Evolutionary conservation across 2,797 vertebrate genomes (phyloP), one percentile per base, ranked within the genome.

Genomic region (Tachyglossus aculeatus): DNA sequence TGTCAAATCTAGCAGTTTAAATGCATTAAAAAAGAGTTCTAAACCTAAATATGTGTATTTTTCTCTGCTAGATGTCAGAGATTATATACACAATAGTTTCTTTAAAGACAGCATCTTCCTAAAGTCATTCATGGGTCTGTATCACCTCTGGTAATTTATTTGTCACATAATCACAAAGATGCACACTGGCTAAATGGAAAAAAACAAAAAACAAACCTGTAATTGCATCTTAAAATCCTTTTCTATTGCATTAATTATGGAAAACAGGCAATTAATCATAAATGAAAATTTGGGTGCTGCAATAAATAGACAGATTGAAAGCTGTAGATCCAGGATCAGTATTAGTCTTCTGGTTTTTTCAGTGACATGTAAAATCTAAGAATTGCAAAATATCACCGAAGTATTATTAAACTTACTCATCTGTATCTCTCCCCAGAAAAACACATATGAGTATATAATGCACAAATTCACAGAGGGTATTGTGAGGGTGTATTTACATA

Each of bases 101-200:
- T 88, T 92, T 92, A 92, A 91, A 92, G 92, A 93, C 92, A 93
- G 89, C 91, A 91, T 92, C 86, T 83, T 78, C 61, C 74, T 84
- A 57, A 86, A 86, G 85, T 90, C 80, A 84, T 69, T 77, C 81
- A 82, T 88, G 86, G n/a, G n/a, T n/a, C n/a, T n/a, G 81, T 83
- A 79, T 64, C 78, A 78, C 81, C 87, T n/a, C n/a, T n/a, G n/a
- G n/a, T n/a, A n/a, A n/a, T n/a, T n/a, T n/a, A 65, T 90, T 90
- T 86, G 83, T 85, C 82, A 83, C 85, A 88, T 84, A 88, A 81
- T 80, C 87, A 88, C 82, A 87, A 63, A 84, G 80, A 78, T 83
- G 82, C 83, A 71, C 78, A 86, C 55, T 86, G 59, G 68, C 77
- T 55, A 84, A 84, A 80, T 78, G 67, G 81, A 77, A 78, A 60